Evolutionary conservation across 2,797 vertebrate species (phyloP).

Genomic region (Ptychadena robeensis): DNA sequence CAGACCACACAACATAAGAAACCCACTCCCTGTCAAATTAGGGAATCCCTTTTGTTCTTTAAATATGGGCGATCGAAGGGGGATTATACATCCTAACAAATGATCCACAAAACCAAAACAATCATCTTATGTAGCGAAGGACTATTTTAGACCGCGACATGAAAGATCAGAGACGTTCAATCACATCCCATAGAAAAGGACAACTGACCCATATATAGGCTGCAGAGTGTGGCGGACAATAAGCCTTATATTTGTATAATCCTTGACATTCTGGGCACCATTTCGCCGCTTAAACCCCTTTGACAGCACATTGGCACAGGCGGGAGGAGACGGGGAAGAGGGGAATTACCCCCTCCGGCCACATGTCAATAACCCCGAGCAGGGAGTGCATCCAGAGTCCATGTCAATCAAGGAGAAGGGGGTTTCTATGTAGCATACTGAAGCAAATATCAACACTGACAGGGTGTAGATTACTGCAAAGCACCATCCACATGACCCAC

Average conservation of each 20-base stretch:
- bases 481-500: constrained; percentile 3
- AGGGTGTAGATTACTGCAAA: constrained; percentile 24
- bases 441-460: background rate
- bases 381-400: background rate
- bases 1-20: background rate
- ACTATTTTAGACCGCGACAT: background rate
- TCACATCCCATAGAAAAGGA: background rate
- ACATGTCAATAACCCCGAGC: background rate
- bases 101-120: too few species aligned
- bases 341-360: background rate
- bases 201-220: background rate
- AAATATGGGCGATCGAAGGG: background rate
- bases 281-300: background rate
- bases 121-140: too few species aligned
- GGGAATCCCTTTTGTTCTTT: background rate
- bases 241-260: background rate
- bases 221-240: background rate
- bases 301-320: background rate
- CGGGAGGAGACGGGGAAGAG: background rate
- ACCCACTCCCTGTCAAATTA: background rate
- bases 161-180: background rate
- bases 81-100: background rate
- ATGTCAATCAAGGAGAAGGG: background rate
- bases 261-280: background rate
- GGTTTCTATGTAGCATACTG: constrained; percentile 6